phyloP scores from a whole-genome alignment of 1,140 invertebrate species.

The Temnothorax nylanderi region DNA sequence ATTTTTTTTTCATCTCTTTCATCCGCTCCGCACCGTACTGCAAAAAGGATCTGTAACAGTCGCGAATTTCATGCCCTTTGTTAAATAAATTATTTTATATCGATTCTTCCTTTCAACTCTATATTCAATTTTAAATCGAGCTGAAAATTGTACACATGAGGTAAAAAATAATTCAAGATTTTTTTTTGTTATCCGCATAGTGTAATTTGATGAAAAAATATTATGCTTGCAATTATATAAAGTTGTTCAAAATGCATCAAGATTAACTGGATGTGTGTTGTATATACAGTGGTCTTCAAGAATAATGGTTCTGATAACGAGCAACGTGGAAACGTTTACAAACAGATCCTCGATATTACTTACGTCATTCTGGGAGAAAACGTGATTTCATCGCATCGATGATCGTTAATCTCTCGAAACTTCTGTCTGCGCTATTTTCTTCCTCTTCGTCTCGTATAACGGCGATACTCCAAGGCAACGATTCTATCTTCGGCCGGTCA shows the following conservation, averaged over 20 bases:
- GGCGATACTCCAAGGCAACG: neutral
- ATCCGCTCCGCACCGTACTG: constrained; percentile 11
- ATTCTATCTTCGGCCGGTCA: constrained; percentile 6
- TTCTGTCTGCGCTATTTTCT: constrained; percentile 4
- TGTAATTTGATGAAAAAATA: neutral
- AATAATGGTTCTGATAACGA: constrained; percentile 33
- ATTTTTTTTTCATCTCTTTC: constrained; percentile 32
- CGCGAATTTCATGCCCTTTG: constrained; percentile 6
- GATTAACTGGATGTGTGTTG: neutral
- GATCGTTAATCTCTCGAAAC: constrained; percentile 26
- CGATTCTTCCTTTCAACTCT: neutral
- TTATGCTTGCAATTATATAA: neutral
- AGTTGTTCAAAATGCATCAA: neutral
- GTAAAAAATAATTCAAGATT: neutral
- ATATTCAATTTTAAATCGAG: neutral
- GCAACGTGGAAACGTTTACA: neutral
- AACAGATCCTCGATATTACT: constrained; percentile 26
- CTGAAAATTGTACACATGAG: neutral
- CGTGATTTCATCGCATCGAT: neutral
- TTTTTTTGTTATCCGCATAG: neutral
- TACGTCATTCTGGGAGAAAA: neutral
- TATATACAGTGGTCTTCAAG: neutral
- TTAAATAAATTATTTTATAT: constrained; percentile 25
- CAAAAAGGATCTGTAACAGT: constrained; percentile 28
- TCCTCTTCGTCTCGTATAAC: neutral